phyloP scores from a whole-genome alignment of 1,140 invertebrate species.

The Drosophila micromelanica region DNA sequence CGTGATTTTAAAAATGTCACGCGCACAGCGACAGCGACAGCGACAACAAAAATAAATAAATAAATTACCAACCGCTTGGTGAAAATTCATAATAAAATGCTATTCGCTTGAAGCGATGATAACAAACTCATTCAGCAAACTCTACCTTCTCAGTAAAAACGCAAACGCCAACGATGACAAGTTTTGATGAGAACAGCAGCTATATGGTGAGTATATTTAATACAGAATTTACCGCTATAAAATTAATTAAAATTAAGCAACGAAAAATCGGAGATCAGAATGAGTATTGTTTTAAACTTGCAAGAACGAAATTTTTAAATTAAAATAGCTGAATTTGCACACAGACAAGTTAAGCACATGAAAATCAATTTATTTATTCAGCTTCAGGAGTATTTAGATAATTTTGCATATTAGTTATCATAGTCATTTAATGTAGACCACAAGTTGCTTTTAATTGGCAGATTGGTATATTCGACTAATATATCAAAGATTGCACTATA shows the following conservation, averaged over 20 bases:
- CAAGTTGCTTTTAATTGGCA: not conserved
- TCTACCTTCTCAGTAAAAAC: constrained; percentile 9
- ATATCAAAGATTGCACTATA: not conserved
- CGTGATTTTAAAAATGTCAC: constrained; percentile 81
- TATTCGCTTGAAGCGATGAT: constrained; percentile 24
- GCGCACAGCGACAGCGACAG: constrained; percentile 41
- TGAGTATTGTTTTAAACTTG: not conserved
- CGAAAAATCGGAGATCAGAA: not conserved
- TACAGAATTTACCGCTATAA: not conserved
- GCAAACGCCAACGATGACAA: not conserved
- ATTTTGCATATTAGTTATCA: not conserved
- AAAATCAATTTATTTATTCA: no score
- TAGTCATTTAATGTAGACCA: not conserved
- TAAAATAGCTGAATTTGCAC: no score
- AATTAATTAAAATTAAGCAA: not conserved
- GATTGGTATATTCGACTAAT: not conserved
- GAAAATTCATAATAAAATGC: constrained; percentile 27
- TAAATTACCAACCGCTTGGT: constrained; percentile 23
- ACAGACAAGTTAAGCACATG: no score
- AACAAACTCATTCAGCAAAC: constrained; percentile 63
- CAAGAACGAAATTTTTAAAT: no score
- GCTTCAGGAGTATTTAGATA: no score
- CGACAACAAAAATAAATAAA: constrained; percentile 37
- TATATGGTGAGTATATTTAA: not conserved
- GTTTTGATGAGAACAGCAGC: constrained; percentile 4